Evolutionary conservation across 1,140 invertebrate species (phyloP).

Genomic region (Anoplophora glabripennis): DNA sequence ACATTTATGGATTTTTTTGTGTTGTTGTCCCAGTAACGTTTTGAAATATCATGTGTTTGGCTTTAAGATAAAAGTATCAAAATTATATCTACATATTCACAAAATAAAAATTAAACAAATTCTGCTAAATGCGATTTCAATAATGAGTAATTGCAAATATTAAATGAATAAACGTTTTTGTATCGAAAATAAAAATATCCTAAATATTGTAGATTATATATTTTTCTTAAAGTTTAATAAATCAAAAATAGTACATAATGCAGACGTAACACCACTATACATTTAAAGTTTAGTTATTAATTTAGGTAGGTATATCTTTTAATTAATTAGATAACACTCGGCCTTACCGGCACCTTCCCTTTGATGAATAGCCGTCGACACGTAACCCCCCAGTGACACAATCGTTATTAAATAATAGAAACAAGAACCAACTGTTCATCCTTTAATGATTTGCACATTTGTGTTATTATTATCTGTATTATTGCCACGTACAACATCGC

Average conservation of each 20-base stretch:
- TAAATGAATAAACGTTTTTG: too few relatives aligned
- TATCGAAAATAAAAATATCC: too few relatives aligned
- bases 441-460: conserved; percentile 28
- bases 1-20: too few relatives aligned
- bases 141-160: too few relatives aligned
- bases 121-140: too few relatives aligned
- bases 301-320: neutral
- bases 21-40: too few relatives aligned
- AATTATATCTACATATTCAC: too few relatives aligned
- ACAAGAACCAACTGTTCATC: conserved; percentile 17
- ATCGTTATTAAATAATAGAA: conserved; percentile 26
- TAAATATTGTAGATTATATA: too few relatives aligned
- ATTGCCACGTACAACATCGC: conserved; percentile 10
- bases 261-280: neutral
- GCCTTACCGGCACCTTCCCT: conserved; percentile 19
- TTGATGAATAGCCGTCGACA: conserved; percentile 19
- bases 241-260: neutral
- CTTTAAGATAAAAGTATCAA: too few relatives aligned
- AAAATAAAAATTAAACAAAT: too few relatives aligned
- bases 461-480: conserved; percentile 21
- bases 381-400: conserved; percentile 18
- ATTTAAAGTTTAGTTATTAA: neutral
- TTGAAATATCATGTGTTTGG: too few relatives aligned
- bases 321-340: neutral
- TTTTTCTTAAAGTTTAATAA: neutral